Conservation (phyloP, 1,140 invertebrate species). For the Zophobas morio region DNA sequence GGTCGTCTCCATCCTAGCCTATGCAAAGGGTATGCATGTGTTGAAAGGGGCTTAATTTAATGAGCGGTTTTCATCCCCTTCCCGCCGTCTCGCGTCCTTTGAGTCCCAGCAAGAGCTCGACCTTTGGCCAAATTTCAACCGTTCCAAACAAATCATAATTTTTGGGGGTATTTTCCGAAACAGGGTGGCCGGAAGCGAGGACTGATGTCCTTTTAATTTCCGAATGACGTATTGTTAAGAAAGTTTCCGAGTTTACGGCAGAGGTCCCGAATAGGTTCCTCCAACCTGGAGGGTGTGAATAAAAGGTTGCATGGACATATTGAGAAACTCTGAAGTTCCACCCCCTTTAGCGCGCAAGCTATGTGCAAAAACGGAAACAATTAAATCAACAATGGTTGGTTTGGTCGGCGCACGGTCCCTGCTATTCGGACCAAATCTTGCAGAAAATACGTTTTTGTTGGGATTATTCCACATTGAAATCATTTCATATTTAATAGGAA, state of each 20-base stretch:
- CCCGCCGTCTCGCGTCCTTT: conserved; percentile 36
- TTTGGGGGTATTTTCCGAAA: conserved; percentile 11
- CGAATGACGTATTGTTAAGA: conserved; percentile 17
- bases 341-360: conserved; percentile 58
- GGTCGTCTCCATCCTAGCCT: conserved; percentile 41
- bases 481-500: conserved; percentile 64
- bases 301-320: conserved; percentile 51
- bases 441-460: conserved; percentile 67
- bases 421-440: conserved; percentile 66
- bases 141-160: conserved; percentile 31
- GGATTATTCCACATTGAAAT: conserved; percentile 62
- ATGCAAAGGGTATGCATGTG: conserved; percentile 54
- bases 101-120: conserved; percentile 16
- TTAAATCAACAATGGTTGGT: conserved; percentile 68
- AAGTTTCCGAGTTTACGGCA: conserved; percentile 26
- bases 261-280: conserved; percentile 5
- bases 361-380: conserved; percentile 68
- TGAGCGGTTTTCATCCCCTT: conserved; percentile 51
- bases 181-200: conserved; percentile 17
- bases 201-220: conserved; percentile 14
- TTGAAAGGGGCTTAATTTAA: conserved; percentile 57
- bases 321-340: conserved; percentile 58
- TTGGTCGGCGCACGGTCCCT: conserved; percentile 61
- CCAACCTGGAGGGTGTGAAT: conserved; percentile 16
- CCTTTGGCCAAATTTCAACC: conserved; percentile 25